Base-by-base conservation (phyloP, 2,113 vertebrate species). In the Saguinus imperator region DNA sequence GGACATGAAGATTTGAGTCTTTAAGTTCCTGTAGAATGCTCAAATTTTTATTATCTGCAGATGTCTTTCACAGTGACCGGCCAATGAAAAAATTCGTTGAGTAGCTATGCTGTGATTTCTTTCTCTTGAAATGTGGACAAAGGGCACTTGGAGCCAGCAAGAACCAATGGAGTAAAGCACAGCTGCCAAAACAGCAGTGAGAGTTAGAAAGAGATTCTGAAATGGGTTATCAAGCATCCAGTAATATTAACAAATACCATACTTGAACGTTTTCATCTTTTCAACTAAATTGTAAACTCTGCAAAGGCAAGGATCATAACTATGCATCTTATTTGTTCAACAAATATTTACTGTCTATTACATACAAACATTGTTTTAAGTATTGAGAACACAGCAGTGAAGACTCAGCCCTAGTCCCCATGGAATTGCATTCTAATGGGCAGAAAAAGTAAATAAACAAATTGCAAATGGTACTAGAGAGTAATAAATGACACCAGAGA, bases 381-480 rank as follows among this genome's bases (percentile, higher is more conserved):
- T 32, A 14, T 61, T 14, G 23, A 86, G 4, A 64, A 48, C 18
- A 75, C n/a, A 48, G 21, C 8, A 37, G 16, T 43, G 37, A 58
- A 83, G 17, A 40, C 17, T 29, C 1, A 9, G 6, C 7, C 18
- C 37, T 58, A 29, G 45, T 45, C 55, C 55, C 82, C 25, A 8
- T 4, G 32, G 25, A 40, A n/a, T 52, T 61, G n/a, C 57, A 37
- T 48, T 58, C 58, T 75, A 35, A 64, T 35, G 20, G 20, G 16
- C 68, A 96, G 58, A 89, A 43, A 92, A 43, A 89, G 45, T 70
- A 87, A 97, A 81, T 37, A 23, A 93, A 81, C 1, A 73, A 43
- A 76, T 58, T 35, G 75, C 1, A 52, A 48, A 50, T 35, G 14
- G 40, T 48, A 72, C 7, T 45, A 66, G 29, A n/a, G 14, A 20